Base-by-base conservation (phyloP, 2,113 vertebrate species). In the Sclerurus mexicanus region DNA sequence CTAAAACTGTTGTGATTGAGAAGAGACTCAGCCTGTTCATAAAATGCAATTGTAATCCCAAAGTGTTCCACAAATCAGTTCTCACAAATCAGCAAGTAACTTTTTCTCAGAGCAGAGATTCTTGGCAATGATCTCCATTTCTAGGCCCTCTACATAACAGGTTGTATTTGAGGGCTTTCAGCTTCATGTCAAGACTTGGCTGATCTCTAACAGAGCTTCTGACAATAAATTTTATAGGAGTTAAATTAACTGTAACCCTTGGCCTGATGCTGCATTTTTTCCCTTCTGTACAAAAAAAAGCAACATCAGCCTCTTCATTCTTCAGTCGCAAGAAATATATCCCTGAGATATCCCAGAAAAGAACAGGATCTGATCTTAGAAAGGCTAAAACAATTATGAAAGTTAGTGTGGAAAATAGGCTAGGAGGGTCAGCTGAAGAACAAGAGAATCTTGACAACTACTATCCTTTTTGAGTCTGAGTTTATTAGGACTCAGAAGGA, bases 211-310 rank as follows among this genome's bases (percentile, higher is more conserved):
- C 28, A 80, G 22, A 50, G 8, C 22, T 69, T 81, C 39, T 76
- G 35, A 73, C 31, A 85, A 31, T 55, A 68, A 82, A 73, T 71
- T 8, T 85, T 83, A 9, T 1, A 47, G 66, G 25, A 49, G 5
- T 9, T 59, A 60, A 82, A 78, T 72, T 5, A 3, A 10, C 18
- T 46, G 10, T 64, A 68, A 90, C 62, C 4, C 19, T 77, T 79
- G 31, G 5, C 3, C 37, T 37, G 13, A 7, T 22, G 33, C 12
- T 80, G 40, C 0, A 0, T 9, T 62, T 37, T 52, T 31, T 0
- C 0, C 1, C 0, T 17, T 4, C 1, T 4, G 1, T 56, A n/a
- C 40, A 42, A 42, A 42, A 49, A 80, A 77, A 75, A 53, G 3
- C 37, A 53, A 6, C 7, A 77, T 50, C 19, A 58, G 5, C 11